Evolutionary conservation across 2,888 invertebrate species (phyloP).

Genomic region (Pristionchus arcanus): DNA sequence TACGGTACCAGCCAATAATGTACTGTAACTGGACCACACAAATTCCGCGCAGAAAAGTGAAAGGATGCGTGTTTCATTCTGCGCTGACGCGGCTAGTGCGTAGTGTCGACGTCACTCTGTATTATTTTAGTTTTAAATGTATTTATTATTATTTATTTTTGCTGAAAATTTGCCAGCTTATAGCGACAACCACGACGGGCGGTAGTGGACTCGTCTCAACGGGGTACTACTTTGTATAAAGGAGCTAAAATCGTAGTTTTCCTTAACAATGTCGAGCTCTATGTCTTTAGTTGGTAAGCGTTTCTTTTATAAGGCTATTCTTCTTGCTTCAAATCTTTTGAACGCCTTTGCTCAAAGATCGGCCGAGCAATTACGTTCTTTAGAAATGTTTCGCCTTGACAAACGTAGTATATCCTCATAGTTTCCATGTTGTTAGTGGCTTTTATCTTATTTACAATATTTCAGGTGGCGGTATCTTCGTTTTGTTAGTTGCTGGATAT

Average conservation of each 20-base stretch:
- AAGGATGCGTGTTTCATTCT: not conserved
- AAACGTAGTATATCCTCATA: not conserved
- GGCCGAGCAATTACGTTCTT: not conserved
- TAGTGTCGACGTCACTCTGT: not conserved
- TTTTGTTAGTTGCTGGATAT: constrained; percentile 81
- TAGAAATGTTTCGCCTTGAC: not conserved
- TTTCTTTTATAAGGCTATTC: not conserved
- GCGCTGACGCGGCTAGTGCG: not conserved
- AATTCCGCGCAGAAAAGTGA: not conserved
- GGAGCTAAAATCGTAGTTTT: not conserved
- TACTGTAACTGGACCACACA: not conserved
- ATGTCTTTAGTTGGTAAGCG: constrained; percentile 53
- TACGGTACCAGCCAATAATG: constrained; percentile 13
- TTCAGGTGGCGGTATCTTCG: constrained; percentile 79
- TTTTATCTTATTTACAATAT: not conserved
- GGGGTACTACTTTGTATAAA: not conserved
- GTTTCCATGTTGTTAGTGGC: not conserved
- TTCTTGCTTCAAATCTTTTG: not conserved
- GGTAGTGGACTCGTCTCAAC: not conserved
- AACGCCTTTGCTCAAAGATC: not conserved
- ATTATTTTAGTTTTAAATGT: not conserved
- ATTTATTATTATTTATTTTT: constrained; percentile 1
- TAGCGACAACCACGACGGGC: constrained; percentile 24
- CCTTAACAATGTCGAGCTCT: constrained; percentile 38
- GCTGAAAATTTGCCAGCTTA: not conserved